These are phyloP conservation scores for Helicoverpa armigera DNA, from an alignment of 1,140 invertebrate species.

Conservation along the genomic window DNA sequence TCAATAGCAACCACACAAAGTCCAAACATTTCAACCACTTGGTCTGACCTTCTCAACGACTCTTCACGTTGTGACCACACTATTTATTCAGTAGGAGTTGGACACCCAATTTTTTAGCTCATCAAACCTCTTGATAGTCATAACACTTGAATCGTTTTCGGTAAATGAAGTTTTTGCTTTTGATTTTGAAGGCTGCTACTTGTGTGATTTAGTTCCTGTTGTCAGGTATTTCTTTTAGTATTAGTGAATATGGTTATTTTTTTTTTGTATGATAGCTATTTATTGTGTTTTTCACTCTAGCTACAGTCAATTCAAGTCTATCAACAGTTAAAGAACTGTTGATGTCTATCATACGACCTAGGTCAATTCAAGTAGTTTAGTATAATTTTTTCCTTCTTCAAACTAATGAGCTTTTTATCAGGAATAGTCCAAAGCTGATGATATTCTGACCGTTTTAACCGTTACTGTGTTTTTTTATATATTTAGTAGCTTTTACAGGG, in stretches of 20 bases:
- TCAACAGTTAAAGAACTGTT: no score
- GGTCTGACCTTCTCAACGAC: conserved; percentile 32
- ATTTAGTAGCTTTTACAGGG: background rate
- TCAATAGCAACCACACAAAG: conserved; percentile 2
- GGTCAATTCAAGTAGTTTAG: no score
- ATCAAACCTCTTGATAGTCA: conserved; percentile 52
- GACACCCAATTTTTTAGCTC: conserved; percentile 55
- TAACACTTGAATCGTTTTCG: conserved; percentile 51
- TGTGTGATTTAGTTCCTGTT: conserved; percentile 19
- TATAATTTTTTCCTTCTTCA: no score
- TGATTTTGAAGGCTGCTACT: conserved; percentile 11
- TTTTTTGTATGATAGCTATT: background rate
- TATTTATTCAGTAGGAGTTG: conserved; percentile 47
- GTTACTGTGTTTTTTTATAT: background rate
- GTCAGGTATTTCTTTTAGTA: background rate
- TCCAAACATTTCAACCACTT: background rate
- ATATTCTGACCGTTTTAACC: background rate
- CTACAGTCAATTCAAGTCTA: no score
- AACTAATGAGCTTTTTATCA: no score
- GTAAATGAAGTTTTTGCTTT: conserved; percentile 34
- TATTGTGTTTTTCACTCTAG: no score
- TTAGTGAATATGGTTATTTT: background rate
- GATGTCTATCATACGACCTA: no score
- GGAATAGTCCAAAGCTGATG: no score
- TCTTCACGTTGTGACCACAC: conserved; percentile 40